phyloP scores from a whole-genome alignment of 64 coral and sea anemone genomes.

The Pachyseris speciosa region DNA sequence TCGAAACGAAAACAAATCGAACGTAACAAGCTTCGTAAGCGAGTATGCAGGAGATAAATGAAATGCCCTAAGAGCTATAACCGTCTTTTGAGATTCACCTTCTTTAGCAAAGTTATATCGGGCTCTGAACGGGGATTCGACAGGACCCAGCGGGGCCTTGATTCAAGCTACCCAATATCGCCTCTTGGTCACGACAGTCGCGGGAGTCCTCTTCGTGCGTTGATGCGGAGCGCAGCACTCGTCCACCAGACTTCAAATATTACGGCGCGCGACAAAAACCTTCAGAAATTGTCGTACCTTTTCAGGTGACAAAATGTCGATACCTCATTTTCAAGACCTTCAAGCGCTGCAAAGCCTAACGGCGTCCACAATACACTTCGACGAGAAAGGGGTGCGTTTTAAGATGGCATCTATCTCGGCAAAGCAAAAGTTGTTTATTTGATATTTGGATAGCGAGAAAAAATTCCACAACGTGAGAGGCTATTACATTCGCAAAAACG shows the following conservation, averaged over 20 bases:
- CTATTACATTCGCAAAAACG: background rate
- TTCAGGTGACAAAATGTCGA: conserved; percentile 17
- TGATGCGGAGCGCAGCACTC: background rate
- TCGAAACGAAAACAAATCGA: conserved; percentile 6
- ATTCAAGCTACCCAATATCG: conserved; percentile 40
- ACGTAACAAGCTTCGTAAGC: background rate
- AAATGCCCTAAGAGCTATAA: background rate
- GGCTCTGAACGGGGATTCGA: conserved; percentile 40
- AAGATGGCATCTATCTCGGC: background rate
- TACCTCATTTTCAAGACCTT: conserved; percentile 66
- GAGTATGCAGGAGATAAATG: background rate
- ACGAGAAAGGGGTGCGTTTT: conserved; percentile 66
- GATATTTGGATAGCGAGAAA: conserved; percentile 6
- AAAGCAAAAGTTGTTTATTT: conserved; percentile 4
- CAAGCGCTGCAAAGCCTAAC: conserved; percentile 68
- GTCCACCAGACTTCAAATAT: background rate
- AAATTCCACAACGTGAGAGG: conserved; percentile 22
- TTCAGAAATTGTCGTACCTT: background rate
- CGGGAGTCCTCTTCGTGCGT: background rate
- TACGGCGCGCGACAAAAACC: background rate
- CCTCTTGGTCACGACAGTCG: conserved; percentile 28
- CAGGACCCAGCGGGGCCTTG: conserved; percentile 50
- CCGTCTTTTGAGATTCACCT: background rate
- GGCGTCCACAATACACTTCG: conserved; percentile 45
- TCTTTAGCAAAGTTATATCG: background rate